These are phyloP conservation scores for Gymnarchus niloticus DNA, from an alignment of 2,113 vertebrate species.

Conservation along the genomic window DNA sequence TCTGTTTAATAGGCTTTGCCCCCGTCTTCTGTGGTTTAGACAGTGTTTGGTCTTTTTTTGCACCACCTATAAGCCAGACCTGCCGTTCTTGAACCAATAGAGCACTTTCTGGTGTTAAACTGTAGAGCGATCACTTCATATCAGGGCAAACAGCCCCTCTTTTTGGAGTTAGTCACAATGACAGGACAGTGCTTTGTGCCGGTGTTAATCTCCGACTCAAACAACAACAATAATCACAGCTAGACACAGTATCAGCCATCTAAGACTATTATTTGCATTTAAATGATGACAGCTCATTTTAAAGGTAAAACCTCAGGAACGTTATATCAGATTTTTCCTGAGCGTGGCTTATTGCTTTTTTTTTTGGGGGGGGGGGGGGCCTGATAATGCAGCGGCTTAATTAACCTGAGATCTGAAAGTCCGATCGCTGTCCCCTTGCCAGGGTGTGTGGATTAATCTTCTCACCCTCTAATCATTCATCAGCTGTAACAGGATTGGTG, in stretches of 20 bases:
- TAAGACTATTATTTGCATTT: background rate
- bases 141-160: background rate
- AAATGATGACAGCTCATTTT: background rate
- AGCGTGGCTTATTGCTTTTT: background rate
- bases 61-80: background rate
- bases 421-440: background rate
- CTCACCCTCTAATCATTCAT: background rate
- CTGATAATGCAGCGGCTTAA: background rate
- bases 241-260: background rate
- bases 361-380: background rate
- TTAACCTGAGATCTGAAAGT: conserved; percentile 6
- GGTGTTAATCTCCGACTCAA: background rate
- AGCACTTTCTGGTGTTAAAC: no score
- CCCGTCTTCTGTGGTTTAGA: background rate
- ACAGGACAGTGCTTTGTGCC: background rate
- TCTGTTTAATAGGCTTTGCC: background rate
- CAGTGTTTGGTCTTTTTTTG: background rate
- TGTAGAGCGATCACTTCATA: background rate
- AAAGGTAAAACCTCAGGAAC: background rate
- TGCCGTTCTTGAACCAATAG: background rate
- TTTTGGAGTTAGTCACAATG: background rate
- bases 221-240: background rate
- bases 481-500: background rate
- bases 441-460: conserved; percentile 5
- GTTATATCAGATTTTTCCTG: conserved; percentile 1